Percentiles rank a stretch among this genome's conserved stretches.
Conservation (phyloP, 1,140 invertebrate species). For the Hycleus phaleratus region DNA sequence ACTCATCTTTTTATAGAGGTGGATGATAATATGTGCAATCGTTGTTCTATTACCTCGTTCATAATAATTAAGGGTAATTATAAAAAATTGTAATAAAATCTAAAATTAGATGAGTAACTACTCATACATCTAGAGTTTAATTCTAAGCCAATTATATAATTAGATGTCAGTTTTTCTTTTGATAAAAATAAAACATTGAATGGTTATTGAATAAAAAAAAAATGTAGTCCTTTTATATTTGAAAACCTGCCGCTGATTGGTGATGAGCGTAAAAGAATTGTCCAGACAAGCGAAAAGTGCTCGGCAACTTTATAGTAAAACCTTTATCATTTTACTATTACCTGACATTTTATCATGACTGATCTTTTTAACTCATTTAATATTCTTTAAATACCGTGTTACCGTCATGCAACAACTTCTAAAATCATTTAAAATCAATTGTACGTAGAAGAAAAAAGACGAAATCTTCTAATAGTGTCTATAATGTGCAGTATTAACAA, state of each 20-base stretch:
- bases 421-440: no score
- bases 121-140: not conserved
- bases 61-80: no score
- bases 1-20: no score
- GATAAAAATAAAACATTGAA: no score
- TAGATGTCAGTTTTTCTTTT: not conserved
- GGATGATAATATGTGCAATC: no score
- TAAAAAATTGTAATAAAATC: no score
- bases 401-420: constrained; percentile 3
- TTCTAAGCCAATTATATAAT: constrained; percentile 10
- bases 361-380: constrained; percentile 6
- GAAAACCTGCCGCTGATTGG: not conserved
- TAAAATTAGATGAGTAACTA: no score
- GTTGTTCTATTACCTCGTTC: no score
- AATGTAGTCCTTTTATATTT: not conserved
- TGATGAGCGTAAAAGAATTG: constrained; percentile 12
- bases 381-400: constrained; percentile 4
- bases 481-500: no score
- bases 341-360: constrained; percentile 14
- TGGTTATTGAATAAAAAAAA: no score
- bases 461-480: no score
- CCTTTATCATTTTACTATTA: constrained; percentile 10
- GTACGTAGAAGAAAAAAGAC: no score
- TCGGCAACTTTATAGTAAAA: constrained; percentile 7
- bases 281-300: constrained; percentile 8